Conservation (phyloP, 2,888 invertebrate species). For the Itoplectis maculator region DNA sequence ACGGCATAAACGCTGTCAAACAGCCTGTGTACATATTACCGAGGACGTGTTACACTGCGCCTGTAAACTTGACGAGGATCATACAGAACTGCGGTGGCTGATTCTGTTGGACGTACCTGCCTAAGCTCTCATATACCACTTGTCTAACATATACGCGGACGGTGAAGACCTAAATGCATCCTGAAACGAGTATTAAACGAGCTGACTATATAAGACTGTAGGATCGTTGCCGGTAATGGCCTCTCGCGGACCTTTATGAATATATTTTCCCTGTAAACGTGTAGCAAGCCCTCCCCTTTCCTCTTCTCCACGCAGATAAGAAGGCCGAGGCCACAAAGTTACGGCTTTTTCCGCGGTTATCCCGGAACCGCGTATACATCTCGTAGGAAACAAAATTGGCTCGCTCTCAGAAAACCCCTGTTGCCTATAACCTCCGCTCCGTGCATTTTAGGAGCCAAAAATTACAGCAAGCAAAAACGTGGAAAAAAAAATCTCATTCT, state of each 20-base stretch:
- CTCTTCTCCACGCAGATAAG: conserved; percentile 20
- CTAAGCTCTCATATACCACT: not conserved
- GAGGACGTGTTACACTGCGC: not conserved
- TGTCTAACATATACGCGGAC: conserved; percentile 3
- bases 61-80: not conserved
- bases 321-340: conserved; percentile 41
- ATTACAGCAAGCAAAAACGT: not conserved
- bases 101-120: conserved; percentile 2
- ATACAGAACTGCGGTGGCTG: not conserved
- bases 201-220: conserved; percentile 32
- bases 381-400: conserved; percentile 16
- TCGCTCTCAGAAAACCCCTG: conserved; percentile 4
- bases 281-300: not conserved
- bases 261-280: conserved; percentile 42
- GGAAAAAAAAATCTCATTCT: not conserved
- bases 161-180: conserved; percentile 40
- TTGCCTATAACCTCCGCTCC: not conserved
- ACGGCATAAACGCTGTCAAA: not conserved
- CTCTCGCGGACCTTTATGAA: conserved; percentile 51
- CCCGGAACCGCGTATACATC: conserved; percentile 11
- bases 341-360: conserved; percentile 37
- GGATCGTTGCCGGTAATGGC: conserved; percentile 52
- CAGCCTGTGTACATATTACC: conserved; percentile 1
- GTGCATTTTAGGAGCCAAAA: conserved; percentile 2
- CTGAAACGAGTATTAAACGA: conserved; percentile 47